phyloP scores from a whole-genome alignment of 2,888 invertebrate species.

The Acleris emargana region DNA sequence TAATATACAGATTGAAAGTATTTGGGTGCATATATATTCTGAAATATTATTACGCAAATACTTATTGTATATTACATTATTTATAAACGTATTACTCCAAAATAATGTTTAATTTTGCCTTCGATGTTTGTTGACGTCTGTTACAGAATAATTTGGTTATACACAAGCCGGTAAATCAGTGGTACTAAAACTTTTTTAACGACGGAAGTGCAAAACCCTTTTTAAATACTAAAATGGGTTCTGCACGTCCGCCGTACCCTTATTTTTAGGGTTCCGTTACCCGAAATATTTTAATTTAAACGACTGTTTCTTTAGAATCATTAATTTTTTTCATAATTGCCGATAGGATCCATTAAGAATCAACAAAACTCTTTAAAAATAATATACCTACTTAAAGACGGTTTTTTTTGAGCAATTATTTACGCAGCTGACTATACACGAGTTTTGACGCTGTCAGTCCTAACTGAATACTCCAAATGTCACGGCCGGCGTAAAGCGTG shows the following conservation, averaged over 20 bases:
- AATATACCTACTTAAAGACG: too few relatives aligned
- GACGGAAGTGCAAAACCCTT: too few relatives aligned
- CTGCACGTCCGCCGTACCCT: too few relatives aligned
- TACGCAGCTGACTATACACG: background rate
- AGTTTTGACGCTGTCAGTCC: constrained; percentile 13
- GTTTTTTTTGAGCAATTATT: too few relatives aligned
- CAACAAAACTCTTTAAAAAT: too few relatives aligned
- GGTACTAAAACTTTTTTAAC: too few relatives aligned
- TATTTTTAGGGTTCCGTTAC: too few relatives aligned
- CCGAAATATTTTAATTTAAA: too few relatives aligned
- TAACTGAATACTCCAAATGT: constrained; percentile 31
- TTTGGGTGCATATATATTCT: constrained; percentile 2
- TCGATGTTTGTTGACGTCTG: background rate
- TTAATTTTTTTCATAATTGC: too few relatives aligned
- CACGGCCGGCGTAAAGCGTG: constrained; percentile 31
- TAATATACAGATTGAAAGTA: background rate
- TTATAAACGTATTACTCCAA: background rate
- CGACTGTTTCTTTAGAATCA: too few relatives aligned
- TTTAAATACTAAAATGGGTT: too few relatives aligned
- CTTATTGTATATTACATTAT: constrained; percentile 15
- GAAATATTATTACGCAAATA: background rate
- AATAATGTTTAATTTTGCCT: background rate
- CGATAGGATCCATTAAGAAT: too few relatives aligned
- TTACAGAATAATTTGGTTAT: background rate
- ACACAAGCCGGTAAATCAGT: background rate